These are phyloP conservation scores for Calonectris borealis DNA, from an alignment of 2,113 vertebrate species.

Conservation along the genomic window DNA sequence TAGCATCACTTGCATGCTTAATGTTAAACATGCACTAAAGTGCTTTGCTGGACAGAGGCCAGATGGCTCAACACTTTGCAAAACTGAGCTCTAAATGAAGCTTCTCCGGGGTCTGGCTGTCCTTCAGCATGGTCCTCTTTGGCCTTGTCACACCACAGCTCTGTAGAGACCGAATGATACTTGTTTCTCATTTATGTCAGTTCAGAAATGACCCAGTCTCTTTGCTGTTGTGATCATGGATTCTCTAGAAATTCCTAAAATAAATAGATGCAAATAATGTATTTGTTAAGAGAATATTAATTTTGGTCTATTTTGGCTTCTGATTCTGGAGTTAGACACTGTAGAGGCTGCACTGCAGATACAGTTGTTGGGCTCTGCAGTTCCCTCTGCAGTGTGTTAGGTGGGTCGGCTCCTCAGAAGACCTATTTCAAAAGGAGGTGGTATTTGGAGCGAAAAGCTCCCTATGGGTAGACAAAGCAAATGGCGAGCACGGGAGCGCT, in stretches of 20 bases:
- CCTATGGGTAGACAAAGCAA: not conserved
- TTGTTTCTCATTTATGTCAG: not conserved
- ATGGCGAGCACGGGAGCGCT: not conserved
- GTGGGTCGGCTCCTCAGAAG: not conserved
- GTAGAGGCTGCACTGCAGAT: not conserved
- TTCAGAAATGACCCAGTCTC: not conserved
- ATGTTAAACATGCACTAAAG: not conserved
- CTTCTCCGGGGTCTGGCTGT: not conserved
- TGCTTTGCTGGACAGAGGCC: constrained; percentile 32
- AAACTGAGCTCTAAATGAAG: not conserved
- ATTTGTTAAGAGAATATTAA: not conserved
- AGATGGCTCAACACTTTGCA: not conserved
- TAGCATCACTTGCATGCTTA: not conserved
- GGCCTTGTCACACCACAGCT: not conserved
- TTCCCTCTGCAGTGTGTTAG: not conserved
- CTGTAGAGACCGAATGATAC: not conserved
- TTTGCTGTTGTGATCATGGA: not conserved
- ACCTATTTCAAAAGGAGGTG: not conserved
- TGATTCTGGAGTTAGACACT: not conserved
- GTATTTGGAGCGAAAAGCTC: not conserved
- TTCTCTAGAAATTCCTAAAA: not conserved
- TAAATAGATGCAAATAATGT: not conserved
- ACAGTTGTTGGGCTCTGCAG: not conserved
- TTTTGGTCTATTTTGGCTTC: not conserved
- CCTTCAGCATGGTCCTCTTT: not conserved